Conservation (phyloP, 2,888 invertebrate genomes). For the Junonia oenone region DNA sequence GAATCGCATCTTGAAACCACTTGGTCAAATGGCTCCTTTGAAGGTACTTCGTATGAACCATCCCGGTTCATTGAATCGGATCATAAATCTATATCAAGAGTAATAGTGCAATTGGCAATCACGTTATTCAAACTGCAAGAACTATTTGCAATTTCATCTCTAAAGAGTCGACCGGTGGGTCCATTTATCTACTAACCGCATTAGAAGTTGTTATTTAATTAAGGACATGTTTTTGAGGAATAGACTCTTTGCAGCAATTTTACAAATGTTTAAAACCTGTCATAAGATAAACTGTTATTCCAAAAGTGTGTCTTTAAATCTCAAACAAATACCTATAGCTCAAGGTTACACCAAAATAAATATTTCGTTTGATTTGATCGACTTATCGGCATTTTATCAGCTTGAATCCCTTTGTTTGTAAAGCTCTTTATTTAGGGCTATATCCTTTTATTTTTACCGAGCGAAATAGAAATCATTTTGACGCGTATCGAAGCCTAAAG, state of each 20-base stretch:
- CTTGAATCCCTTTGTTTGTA: background rate
- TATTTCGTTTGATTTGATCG: background rate
- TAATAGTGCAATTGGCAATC: constrained; percentile 62
- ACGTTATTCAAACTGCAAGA: constrained; percentile 65
- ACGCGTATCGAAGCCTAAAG: constrained; percentile 43
- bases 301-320: too few species aligned
- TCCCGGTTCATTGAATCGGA: constrained; percentile 22
- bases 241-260: background rate
- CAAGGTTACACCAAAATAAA: background rate
- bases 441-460: background rate
- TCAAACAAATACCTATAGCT: too few species aligned
- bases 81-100: constrained; percentile 63
- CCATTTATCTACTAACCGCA: constrained; percentile 43
- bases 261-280: background rate
- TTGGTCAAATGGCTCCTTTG: background rate
- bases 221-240: constrained; percentile 22
- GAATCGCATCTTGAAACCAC: background rate
- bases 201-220: constrained; percentile 50
- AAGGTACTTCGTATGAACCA: constrained; percentile 5
- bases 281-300: too few species aligned
- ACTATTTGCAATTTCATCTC: constrained; percentile 57
- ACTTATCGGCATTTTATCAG: background rate
- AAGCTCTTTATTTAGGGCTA: background rate
- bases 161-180: constrained; percentile 27
- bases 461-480: constrained; percentile 34